These are phyloP conservation scores for Scaptomyza parva DNA, from an alignment of 2,888 invertebrate species.

Conservation along the genomic window DNA sequence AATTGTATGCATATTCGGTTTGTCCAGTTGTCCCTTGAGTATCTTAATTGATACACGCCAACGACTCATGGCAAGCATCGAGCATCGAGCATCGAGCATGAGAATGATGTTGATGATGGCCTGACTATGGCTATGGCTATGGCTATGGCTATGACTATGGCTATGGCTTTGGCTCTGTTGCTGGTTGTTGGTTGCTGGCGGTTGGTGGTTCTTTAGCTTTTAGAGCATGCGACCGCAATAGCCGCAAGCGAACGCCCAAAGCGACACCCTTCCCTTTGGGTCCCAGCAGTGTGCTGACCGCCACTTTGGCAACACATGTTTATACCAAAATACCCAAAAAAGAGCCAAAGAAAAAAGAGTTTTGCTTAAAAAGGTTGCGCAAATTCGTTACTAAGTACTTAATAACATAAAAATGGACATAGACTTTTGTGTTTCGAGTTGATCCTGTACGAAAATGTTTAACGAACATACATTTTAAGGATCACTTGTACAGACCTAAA, in stretches of 20 bases:
- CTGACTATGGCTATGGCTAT: not conserved
- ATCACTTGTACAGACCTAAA: too few species aligned
- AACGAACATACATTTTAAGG: not conserved
- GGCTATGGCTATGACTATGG: not conserved
- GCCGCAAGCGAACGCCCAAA: slow-evolving; percentile 41
- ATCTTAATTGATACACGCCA: slow-evolving; percentile 70
- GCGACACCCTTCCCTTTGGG: not conserved
- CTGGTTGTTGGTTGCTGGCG: slow-evolving; percentile 17
- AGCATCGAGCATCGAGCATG: too few species aligned
- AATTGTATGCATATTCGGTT: slow-evolving; percentile 38
- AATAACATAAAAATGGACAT: slow-evolving; percentile 9
- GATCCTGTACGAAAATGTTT: not conserved
- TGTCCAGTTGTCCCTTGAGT: slow-evolving; percentile 51
- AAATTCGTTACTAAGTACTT: slow-evolving; percentile 49
- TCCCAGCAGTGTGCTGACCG: slow-evolving; percentile 43
- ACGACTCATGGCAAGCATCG: slow-evolving; percentile 20
- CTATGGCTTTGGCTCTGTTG: not conserved
- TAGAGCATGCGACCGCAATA: slow-evolving; percentile 63
- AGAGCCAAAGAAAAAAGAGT: slow-evolving; percentile 27
- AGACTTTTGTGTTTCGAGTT: not conserved
- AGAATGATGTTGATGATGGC: not conserved
- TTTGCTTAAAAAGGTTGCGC: slow-evolving; percentile 29
- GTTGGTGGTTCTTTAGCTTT: slow-evolving; percentile 64
- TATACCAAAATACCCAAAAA: slow-evolving; percentile 5
- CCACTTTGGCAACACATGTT: slow-evolving; percentile 48